Evolutionary conservation across 1,140 invertebrate species (phyloP).

Genomic region (Drosophila parabipectinata): DNA sequence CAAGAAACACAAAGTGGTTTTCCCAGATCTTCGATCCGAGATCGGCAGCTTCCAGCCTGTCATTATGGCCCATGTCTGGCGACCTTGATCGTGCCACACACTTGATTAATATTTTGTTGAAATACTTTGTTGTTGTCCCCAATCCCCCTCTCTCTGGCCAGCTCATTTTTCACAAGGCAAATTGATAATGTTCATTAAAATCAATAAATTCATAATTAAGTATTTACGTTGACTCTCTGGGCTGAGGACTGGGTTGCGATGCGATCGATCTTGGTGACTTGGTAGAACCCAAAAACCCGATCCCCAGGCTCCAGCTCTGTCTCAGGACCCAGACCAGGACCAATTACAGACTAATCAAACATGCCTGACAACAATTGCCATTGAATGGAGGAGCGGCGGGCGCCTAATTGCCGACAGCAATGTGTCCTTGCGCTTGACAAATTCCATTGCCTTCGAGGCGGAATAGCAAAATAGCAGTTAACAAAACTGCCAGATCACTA

Average conservation of each 20-base stretch:
- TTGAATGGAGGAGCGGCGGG: conserved; percentile 49
- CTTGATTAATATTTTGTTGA: conserved; percentile 64
- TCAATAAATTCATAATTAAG: conserved; percentile 77
- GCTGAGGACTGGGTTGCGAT: not conserved
- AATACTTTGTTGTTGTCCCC: conserved; percentile 27
- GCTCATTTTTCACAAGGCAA: conserved; percentile 44
- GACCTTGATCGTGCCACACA: conserved; percentile 23
- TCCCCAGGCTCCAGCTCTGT: not conserved
- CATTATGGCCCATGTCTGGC: conserved; percentile 27
- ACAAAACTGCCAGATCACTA: not conserved
- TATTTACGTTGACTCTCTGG: conserved; percentile 38
- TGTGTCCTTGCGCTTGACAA: conserved; percentile 81
- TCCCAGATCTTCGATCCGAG: not conserved
- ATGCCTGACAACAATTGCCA: conserved; percentile 81
- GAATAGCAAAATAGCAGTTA: conserved; percentile 18
- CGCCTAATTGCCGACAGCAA: conserved; percentile 71
- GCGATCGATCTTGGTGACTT: conserved; percentile 1
- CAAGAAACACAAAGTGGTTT: too few species aligned
- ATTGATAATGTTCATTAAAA: conserved; percentile 79
- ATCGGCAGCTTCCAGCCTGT: conserved; percentile 20
- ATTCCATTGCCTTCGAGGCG: conserved; percentile 54
- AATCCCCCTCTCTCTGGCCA: too few species aligned
- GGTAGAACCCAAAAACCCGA: not conserved
- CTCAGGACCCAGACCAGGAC: conserved; percentile 1
- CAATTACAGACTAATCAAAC: conserved; percentile 79